These are phyloP conservation scores for Ptyas mucosa DNA, from an alignment of 2,113 vertebrate species.

Conservation along the genomic window DNA sequence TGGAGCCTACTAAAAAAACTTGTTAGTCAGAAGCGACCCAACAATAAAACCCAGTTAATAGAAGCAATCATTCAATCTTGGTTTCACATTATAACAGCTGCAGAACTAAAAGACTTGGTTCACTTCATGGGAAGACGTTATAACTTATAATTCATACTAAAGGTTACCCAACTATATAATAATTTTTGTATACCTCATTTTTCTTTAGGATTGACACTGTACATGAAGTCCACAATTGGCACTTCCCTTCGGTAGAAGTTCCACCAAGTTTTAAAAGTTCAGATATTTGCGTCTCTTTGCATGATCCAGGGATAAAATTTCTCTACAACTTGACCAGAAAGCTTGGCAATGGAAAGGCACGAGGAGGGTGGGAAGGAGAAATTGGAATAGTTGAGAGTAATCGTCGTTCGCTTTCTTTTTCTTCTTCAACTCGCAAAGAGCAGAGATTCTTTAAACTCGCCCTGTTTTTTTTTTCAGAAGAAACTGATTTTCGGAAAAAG, in stretches of 20 bases:
- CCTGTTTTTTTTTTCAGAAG: conserved; percentile 75
- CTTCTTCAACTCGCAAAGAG: background rate
- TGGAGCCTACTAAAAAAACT: too few species aligned
- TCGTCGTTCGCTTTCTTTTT: background rate
- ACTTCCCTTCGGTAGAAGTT: background rate
- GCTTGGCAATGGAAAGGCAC: background rate
- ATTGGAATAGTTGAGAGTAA: background rate
- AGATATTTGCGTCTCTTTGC: background rate
- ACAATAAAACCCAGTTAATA: too few species aligned
- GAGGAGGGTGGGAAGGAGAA: background rate
- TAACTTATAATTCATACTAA: too few species aligned
- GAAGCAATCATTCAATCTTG: too few species aligned
- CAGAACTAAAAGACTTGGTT: too few species aligned
- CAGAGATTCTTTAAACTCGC: background rate
- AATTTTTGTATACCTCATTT: background rate
- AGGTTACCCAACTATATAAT: too few species aligned
- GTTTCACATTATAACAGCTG: too few species aligned
- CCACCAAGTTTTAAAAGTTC: background rate
- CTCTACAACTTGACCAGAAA: background rate
- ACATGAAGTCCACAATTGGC: background rate
- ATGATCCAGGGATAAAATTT: background rate
- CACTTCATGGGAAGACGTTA: too few species aligned
- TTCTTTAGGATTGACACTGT: background rate
- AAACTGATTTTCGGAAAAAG: conserved; percentile 85
- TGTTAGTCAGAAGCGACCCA: too few species aligned